Evolutionary conservation across 1,140 invertebrate species (phyloP).

Genomic region (Scaptomyza graminum): DNA sequence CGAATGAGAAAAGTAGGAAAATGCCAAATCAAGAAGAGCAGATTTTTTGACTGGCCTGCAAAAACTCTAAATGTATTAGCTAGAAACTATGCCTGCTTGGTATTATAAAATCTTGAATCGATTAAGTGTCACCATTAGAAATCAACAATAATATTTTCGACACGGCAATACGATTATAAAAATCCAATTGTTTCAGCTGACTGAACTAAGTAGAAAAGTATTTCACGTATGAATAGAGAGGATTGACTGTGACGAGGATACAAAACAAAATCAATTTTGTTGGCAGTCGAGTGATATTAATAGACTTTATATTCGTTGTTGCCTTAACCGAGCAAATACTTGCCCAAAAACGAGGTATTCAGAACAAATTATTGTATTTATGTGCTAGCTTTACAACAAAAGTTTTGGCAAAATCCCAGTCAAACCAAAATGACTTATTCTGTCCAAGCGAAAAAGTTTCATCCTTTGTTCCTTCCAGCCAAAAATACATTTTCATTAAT

Average conservation of each 20-base stretch:
- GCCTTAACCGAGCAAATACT: too few relatives aligned
- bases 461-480: not conserved
- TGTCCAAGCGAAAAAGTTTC: not conserved
- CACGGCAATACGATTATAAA: slow-evolving; percentile 13
- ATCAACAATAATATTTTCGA: slow-evolving; percentile 1
- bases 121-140: slow-evolving; percentile 1
- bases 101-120: not conserved
- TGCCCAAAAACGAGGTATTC: not conserved
- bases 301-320: too few relatives aligned
- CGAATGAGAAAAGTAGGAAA: slow-evolving; percentile 6
- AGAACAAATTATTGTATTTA: not conserved
- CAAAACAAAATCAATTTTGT: not conserved
- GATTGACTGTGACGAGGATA: not conserved
- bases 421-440: not conserved
- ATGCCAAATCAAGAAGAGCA: not conserved
- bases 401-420: too few relatives aligned
- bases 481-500: not conserved
- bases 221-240: not conserved
- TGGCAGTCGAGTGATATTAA: not conserved
- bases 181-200: slow-evolving; percentile 16
- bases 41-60: not conserved
- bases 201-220: slow-evolving; percentile 10
- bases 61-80: slow-evolving; percentile 5
- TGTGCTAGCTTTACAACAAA: not conserved
- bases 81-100: not conserved